phyloP scores from a whole-genome alignment of 2,888 invertebrate species.

The Microplitis manilae region DNA sequence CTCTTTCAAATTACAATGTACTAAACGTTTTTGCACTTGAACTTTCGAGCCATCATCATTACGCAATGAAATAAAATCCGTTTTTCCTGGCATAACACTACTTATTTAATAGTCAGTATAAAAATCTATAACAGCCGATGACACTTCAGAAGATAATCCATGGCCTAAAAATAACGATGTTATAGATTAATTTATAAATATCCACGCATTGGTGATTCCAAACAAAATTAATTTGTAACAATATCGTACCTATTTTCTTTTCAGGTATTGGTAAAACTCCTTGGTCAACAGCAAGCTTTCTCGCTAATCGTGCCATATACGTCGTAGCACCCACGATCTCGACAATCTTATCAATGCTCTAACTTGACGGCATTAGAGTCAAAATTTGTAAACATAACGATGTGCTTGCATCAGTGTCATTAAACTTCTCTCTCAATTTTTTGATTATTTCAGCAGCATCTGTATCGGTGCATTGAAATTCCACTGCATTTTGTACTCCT shows the following conservation, averaged over 20 bases:
- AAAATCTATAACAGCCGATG: too few relatives aligned
- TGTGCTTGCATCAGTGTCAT: slow-evolving; percentile 23
- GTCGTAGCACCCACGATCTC: slow-evolving; percentile 32
- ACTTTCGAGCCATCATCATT: too few relatives aligned
- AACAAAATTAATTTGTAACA: not conserved
- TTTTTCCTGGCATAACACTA: too few relatives aligned
- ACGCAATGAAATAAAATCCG: too few relatives aligned
- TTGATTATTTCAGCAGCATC: slow-evolving; percentile 34
- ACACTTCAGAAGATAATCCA: too few relatives aligned
- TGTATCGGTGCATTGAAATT: slow-evolving; percentile 18
- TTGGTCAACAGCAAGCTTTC: slow-evolving; percentile 25
- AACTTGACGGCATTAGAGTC: slow-evolving; percentile 28
- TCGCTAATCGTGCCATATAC: slow-evolving; percentile 35
- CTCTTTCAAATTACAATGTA: too few relatives aligned
- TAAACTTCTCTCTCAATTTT: slow-evolving; percentile 38
- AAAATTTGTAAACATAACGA: slow-evolving; percentile 32
- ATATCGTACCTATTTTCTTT: slow-evolving; percentile 34
- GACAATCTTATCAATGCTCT: slow-evolving; percentile 31
- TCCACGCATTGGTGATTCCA: not conserved
- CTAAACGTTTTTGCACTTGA: too few relatives aligned
- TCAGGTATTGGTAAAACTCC: too few relatives aligned
- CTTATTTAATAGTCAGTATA: too few relatives aligned
- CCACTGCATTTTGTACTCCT: slow-evolving; percentile 20
- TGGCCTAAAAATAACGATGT: too few relatives aligned
- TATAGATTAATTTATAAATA: too few relatives aligned